These are phyloP conservation scores for Heliconius hermathena DNA, from an alignment of 1,140 invertebrate genomes.

Conservation along the genomic window DNA sequence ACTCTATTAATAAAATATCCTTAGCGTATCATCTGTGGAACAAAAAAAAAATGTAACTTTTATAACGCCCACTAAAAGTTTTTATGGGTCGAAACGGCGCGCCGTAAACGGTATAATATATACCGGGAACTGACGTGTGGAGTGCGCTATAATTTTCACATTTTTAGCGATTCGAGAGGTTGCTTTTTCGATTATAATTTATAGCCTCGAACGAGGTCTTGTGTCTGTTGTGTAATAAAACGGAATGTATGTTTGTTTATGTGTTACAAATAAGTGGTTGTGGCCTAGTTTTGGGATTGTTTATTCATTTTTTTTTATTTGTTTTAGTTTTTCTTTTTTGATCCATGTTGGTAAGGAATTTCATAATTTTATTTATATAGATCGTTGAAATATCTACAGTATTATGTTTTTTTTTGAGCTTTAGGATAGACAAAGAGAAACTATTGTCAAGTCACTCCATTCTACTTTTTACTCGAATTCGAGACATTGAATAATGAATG, in stretches of 20 bases:
- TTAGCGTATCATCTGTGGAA: constrained; percentile 59
- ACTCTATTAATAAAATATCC: constrained; percentile 59
- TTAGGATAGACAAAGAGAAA: too few species aligned
- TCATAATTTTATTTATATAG: too few species aligned
- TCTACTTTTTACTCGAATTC: too few species aligned
- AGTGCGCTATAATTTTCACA: constrained; percentile 73
- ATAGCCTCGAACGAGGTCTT: constrained; percentile 55
- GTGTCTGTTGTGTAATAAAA: constrained; percentile 12
- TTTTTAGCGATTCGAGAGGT: constrained; percentile 70
- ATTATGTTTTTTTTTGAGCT: too few species aligned
- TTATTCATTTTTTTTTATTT: too few species aligned
- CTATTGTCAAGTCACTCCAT: too few species aligned
- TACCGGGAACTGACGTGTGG: constrained; percentile 59
- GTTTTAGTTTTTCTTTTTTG: too few species aligned
- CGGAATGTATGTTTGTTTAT: constrained; percentile 2
- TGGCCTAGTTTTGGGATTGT: background rate
- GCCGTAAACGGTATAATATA: constrained; percentile 78
- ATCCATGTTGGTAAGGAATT: too few species aligned
- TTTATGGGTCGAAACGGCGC: constrained; percentile 75
- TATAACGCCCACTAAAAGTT: constrained; percentile 76
- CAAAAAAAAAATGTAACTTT: constrained; percentile 63
- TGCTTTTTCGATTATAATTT: constrained; percentile 76
- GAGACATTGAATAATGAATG: too few species aligned
- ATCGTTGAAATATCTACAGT: too few species aligned
- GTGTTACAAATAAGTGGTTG: background rate